phyloP scores from a whole-genome alignment of 92 coral and sea anemone genomes.

The Porites divaricata region DNA sequence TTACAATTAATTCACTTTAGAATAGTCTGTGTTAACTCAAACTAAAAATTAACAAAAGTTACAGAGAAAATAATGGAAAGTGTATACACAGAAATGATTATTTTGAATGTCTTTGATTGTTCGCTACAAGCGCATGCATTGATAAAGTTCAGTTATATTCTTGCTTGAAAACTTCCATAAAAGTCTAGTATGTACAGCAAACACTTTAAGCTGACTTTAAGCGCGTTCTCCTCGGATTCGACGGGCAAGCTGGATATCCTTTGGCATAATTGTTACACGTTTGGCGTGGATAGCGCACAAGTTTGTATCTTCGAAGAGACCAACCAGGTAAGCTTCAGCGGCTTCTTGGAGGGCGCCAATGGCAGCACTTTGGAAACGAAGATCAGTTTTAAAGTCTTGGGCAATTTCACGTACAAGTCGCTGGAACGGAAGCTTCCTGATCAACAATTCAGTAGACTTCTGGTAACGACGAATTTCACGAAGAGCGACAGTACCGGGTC shows the following conservation, averaged over 20 bases:
- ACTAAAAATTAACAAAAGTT: background rate
- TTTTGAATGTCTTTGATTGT: constrained; percentile 3
- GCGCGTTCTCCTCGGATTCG: constrained; percentile 98
- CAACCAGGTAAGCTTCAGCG: constrained; percentile 98
- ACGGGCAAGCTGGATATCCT: constrained; percentile 98
- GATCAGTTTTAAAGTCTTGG: constrained; percentile 99
- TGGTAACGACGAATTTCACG: constrained; percentile 99
- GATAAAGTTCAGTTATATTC: constrained; percentile 27
- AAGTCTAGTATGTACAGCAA: constrained; percentile 18
- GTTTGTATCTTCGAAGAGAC: constrained; percentile 98
- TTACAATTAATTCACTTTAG: too few relatives aligned
- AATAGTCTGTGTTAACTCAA: background rate
- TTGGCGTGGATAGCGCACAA: constrained; percentile 99
- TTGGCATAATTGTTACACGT: constrained; percentile 99
- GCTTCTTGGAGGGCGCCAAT: constrained; percentile 99
- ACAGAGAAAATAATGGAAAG: background rate
- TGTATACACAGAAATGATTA: constrained; percentile 1
- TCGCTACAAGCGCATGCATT: constrained; percentile 6
- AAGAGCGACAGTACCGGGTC: constrained; percentile 99
- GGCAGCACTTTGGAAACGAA: constrained; percentile 99
- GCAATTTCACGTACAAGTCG: constrained; percentile 99
- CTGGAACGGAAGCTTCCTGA: constrained; percentile 98
- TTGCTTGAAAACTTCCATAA: constrained; percentile 21
- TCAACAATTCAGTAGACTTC: constrained; percentile 98
- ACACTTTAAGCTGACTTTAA: constrained; percentile 35